Evolutionary conservation across 2,797 vertebrate species (phyloP).

Genomic region (Anolis apletophallus): DNA sequence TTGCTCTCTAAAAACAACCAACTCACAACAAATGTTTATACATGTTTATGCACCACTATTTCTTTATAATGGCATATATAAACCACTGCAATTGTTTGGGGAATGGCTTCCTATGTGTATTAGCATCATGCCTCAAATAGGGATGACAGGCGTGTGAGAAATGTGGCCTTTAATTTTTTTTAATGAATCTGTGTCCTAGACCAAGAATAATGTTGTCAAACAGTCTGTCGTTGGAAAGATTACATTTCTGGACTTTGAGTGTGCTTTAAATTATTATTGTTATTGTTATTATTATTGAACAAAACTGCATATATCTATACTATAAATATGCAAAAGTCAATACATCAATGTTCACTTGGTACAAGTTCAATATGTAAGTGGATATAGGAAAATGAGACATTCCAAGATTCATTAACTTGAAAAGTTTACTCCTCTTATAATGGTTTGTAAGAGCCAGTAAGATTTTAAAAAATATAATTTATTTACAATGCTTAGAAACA

Average conservation of each 20-base stretch:
- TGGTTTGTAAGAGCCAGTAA: background rate
- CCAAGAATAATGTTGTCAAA: background rate
- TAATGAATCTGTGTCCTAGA: background rate
- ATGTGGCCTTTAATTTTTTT: background rate
- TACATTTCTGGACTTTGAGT: background rate
- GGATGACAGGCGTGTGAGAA: background rate
- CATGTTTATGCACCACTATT: background rate
- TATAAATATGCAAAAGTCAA: too few species aligned
- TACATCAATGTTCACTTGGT: too few species aligned
- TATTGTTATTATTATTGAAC: background rate
- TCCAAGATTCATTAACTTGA: background rate
- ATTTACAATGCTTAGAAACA: background rate
- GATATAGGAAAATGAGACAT: background rate
- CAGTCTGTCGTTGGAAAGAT: background rate
- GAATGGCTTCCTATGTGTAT: conserved; percentile 13
- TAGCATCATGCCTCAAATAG: background rate
- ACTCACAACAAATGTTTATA: conserved; percentile 10
- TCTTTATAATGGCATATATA: conserved; percentile 25
- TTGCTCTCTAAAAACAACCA: conserved; percentile 22
- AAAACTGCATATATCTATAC: too few species aligned
- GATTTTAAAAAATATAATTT: background rate
- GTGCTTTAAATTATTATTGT: background rate
- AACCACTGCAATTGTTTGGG: conserved; percentile 3
- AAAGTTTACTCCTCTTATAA: background rate
- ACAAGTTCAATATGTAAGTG: background rate